Conservation (phyloP, 2,888 invertebrate genomes). For the Neria commutata region DNA sequence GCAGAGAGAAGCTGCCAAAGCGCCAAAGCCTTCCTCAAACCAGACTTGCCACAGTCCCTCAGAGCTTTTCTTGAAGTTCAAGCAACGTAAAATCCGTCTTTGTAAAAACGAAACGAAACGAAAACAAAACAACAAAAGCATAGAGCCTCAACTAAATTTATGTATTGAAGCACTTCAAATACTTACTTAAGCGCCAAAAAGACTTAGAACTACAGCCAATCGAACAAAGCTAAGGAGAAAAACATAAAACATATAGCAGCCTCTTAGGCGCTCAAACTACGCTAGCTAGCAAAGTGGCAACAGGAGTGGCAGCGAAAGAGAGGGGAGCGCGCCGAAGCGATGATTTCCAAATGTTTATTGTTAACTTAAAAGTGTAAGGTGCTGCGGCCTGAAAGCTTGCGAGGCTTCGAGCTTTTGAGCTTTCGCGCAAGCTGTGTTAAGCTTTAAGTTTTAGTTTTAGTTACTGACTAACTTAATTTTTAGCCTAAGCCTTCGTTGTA, state of each 20-base stretch:
- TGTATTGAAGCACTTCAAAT: neutral
- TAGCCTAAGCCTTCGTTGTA: neutral
- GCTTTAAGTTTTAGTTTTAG: neutral
- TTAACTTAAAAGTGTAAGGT: neutral
- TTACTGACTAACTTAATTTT: neutral
- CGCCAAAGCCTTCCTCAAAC: slow-evolving; percentile 11
- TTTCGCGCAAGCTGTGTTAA: slow-evolving; percentile 10
- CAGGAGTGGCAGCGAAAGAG: neutral
- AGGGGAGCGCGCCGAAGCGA: neutral
- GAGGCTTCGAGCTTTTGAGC: slow-evolving; percentile 8
- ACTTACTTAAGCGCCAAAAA: slow-evolving; percentile 3
- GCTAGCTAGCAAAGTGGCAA: neutral
- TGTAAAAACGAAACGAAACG: slow-evolving; percentile 34
- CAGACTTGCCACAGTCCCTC: neutral
- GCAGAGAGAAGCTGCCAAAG: slow-evolving; percentile 26
- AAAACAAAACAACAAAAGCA: neutral
- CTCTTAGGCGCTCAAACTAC: neutral
- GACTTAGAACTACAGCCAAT: neutral
- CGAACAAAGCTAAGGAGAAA: too few relatives aligned
- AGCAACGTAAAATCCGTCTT: slow-evolving; percentile 40
- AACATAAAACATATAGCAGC: neutral
- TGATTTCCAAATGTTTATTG: neutral
- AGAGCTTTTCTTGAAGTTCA: slow-evolving; percentile 27
- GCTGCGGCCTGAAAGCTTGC: neutral
- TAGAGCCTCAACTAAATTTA: neutral